Conservation (phyloP, 2,113 vertebrate genomes). For the Rhinolophus sinicus region DNA sequence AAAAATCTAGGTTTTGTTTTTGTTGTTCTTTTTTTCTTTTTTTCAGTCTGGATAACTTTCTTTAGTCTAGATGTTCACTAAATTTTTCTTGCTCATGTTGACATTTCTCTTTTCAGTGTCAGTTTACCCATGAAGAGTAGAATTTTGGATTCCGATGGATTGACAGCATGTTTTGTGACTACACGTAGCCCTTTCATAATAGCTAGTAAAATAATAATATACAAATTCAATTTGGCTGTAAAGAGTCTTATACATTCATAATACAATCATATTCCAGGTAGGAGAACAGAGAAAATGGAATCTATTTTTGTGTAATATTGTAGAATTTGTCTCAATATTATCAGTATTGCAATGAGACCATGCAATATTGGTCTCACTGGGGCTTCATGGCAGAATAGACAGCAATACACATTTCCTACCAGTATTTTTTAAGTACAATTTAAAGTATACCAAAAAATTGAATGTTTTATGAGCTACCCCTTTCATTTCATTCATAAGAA, state of each 20-base stretch:
- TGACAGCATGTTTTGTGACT: background rate
- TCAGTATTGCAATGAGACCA: background rate
- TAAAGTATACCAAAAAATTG: background rate
- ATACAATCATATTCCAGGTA: background rate
- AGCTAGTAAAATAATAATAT: background rate
- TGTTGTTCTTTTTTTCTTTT: no score
- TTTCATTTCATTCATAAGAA: constrained; percentile 4
- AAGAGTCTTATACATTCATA: background rate
- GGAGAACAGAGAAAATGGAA: background rate
- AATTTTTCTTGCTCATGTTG: background rate
- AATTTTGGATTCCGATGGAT: background rate
- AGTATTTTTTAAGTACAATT: background rate
- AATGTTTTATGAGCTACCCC: constrained; percentile 35
- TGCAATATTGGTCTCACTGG: background rate
- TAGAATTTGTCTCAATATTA: background rate
- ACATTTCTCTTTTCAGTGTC: background rate
- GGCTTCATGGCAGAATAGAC: background rate
- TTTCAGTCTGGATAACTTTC: background rate
- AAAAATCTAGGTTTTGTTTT: background rate
- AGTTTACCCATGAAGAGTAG: background rate
- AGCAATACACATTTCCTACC: background rate
- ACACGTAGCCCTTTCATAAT: background rate
- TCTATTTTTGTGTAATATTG: background rate
- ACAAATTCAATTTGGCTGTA: background rate
- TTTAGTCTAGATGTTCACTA: background rate